Conservation (phyloP, 2,797 vertebrate species). For the Hippoglossus hippoglossus region DNA sequence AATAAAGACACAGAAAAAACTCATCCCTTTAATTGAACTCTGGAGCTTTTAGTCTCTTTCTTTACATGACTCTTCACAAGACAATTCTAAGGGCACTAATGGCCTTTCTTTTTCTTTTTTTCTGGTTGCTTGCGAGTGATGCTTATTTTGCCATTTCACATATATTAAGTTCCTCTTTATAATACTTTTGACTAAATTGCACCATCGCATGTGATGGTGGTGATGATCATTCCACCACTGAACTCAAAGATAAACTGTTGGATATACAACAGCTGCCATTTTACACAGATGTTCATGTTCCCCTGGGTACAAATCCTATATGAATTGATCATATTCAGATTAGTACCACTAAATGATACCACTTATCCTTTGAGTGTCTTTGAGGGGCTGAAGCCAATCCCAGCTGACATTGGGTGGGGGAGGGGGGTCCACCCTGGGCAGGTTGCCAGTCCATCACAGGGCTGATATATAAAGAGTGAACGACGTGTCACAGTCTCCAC, state of each 20-base stretch:
- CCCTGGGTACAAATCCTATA: not conserved
- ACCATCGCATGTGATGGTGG: not conserved
- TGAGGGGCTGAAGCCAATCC: no score
- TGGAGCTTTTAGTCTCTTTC: constrained; percentile 36
- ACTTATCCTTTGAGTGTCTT: no score
- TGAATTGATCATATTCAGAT: no score
- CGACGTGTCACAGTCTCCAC: no score
- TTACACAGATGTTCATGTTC: not conserved
- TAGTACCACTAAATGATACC: no score
- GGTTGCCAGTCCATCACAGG: no score
- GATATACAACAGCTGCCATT: not conserved
- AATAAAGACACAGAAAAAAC: constrained; percentile 26
- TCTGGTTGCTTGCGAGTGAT: not conserved
- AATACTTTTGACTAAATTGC: not conserved
- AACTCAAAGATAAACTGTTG: not conserved
- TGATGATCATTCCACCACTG: not conserved
- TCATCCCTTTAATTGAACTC: constrained; percentile 36
- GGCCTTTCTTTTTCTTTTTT: constrained; percentile 1
- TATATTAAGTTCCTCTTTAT: not conserved
- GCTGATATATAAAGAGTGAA: no score
- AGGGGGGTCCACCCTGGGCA: no score
- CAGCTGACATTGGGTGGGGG: no score
- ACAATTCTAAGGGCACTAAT: constrained; percentile 2
- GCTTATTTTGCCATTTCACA: constrained; percentile 1
- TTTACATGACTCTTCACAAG: constrained; percentile 13